phyloP scores from a whole-genome alignment of 1,140 invertebrate species.

The Ctenoplectra terminalis region DNA sequence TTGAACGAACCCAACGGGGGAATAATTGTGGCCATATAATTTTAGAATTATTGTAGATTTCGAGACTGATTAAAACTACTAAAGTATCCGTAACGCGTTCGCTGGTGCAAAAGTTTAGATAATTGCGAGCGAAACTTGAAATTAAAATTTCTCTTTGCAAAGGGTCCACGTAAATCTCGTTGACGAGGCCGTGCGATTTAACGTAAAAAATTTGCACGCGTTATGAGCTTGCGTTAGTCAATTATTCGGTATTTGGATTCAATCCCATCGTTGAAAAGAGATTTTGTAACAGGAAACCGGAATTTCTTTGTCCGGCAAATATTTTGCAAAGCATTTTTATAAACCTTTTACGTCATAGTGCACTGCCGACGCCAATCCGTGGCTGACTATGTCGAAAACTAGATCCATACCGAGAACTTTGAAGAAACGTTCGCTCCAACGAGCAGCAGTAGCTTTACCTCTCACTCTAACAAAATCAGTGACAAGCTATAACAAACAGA shows the following conservation, averaged over 20 bases:
- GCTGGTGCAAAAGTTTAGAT: not conserved
- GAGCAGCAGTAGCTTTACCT: conserved; percentile 18
- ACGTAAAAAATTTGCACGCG: not conserved
- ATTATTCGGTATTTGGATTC: no score
- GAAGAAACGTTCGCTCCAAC: conserved; percentile 40
- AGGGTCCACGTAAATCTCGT: not conserved
- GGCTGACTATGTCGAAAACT: conserved; percentile 45
- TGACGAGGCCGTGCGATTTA: not conserved
- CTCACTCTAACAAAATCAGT: conserved; percentile 31
- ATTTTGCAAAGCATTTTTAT: conserved; percentile 14
- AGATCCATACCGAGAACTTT: conserved; percentile 39
- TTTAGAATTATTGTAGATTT: conserved; percentile 23
- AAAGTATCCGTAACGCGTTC: conserved; percentile 6
- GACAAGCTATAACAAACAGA: conserved; percentile 45
- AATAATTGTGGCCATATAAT: conserved; percentile 39
- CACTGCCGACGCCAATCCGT: conserved; percentile 11
- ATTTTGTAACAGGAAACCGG: not conserved
- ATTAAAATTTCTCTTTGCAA: conserved; percentile 11
- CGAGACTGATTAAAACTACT: conserved; percentile 34
- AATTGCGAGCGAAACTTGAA: not conserved
- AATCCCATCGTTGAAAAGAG: not conserved
- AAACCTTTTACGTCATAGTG: not conserved
- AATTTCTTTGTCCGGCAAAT: not conserved
- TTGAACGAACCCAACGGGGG: not conserved
- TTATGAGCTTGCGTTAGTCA: not conserved